Conservation (phyloP, 2,888 invertebrate genomes). For the Erebia palarica region DNA sequence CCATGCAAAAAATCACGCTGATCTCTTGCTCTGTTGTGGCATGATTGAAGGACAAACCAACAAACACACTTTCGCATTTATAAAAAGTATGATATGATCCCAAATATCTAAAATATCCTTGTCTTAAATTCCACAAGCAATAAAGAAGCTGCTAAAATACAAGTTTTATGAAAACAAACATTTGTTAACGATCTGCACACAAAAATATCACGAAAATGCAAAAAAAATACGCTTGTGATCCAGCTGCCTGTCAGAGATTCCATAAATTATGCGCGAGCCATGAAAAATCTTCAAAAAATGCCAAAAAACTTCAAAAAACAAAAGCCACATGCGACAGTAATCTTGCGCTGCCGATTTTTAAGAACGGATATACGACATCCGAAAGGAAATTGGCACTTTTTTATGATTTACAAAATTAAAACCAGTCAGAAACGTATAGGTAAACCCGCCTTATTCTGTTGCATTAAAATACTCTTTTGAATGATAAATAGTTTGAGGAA, state of each 20-base stretch:
- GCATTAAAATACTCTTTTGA: conserved; percentile 43
- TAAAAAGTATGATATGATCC: too few species aligned
- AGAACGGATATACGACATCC: conserved; percentile 72
- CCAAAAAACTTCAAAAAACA: conserved; percentile 56
- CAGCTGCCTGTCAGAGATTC: conserved; percentile 70
- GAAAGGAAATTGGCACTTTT: conserved; percentile 80
- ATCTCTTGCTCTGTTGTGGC: too few species aligned
- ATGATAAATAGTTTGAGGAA: background rate
- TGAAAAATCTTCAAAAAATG: conserved; percentile 62
- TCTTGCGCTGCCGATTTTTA: conserved; percentile 75
- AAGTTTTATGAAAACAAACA: background rate
- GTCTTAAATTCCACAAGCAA: background rate
- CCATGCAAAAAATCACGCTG: too few species aligned
- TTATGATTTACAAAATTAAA: conserved; percentile 51
- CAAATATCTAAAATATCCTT: too few species aligned
- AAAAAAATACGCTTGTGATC: conserved; percentile 46
- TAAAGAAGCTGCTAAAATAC: background rate
- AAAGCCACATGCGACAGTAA: conserved; percentile 71
- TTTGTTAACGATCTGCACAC: background rate
- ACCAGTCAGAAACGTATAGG: conserved; percentile 23
- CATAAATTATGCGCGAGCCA: conserved; percentile 65
- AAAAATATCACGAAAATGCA: conserved; percentile 20
- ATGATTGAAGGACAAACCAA: too few species aligned
- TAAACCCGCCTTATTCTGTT: conserved; percentile 38
- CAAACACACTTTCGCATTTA: too few species aligned